Conservation (phyloP, 35 echinoderm and acorn worm genomes). For the Chiridota heheva region DNA sequence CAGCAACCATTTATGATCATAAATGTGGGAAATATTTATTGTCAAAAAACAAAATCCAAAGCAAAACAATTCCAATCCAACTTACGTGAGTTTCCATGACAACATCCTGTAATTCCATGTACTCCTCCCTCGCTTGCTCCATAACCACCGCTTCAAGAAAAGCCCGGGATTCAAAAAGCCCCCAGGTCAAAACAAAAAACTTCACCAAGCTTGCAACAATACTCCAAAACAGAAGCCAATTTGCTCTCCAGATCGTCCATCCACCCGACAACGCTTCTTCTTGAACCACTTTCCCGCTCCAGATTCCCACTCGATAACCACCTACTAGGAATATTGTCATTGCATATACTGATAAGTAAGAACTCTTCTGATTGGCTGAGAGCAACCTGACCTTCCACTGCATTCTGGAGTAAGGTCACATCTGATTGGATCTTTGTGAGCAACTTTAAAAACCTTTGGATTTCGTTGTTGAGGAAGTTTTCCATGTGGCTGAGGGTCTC, state of each 20-base stretch:
- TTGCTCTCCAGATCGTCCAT: conserved; percentile 18
- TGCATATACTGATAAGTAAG: conserved; percentile 36
- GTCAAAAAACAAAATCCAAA: too few relatives aligned
- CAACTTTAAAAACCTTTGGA: neutral
- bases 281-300: neutral
- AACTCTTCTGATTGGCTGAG: conserved; percentile 38
- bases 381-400: conserved; percentile 46
- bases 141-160: conserved; percentile 58
- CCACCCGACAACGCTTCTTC: conserved; percentile 30
- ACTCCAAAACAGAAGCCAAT: conserved; percentile 38
- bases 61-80: too few relatives aligned
- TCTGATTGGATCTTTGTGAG: conserved; percentile 56
- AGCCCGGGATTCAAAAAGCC: conserved; percentile 56
- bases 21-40: too few relatives aligned
- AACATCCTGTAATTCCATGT: conserved; percentile 65
- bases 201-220: neutral
- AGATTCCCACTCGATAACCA: conserved; percentile 59
- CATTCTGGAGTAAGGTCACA: conserved; percentile 47
- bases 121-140: conserved; percentile 87
- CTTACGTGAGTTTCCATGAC: conserved; percentile 71
- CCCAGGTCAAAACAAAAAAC: conserved; percentile 58
- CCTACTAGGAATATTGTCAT: conserved; percentile 24
- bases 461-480: conserved; percentile 73
- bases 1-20: too few relatives aligned
- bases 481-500: conserved; percentile 76